These are phyloP conservation scores for Scopus umbretta DNA, from an alignment of 2,113 vertebrate genomes.

Conservation along the genomic window DNA sequence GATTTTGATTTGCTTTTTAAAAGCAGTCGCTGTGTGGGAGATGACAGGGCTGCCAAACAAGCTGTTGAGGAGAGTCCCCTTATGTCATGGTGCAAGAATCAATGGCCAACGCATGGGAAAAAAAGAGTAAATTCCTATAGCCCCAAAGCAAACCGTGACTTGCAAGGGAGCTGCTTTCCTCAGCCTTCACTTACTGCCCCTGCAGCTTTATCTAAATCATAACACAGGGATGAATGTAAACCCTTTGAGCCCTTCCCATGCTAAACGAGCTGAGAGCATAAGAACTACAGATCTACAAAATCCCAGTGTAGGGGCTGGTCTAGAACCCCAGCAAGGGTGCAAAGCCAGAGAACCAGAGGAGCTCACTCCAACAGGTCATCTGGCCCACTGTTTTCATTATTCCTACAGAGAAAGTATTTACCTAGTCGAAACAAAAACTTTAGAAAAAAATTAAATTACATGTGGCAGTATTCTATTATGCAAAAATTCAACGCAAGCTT, in stretches of 20 bases:
- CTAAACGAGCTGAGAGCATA: accelerated
- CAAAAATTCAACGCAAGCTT: neutral
- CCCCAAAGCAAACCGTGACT: neutral
- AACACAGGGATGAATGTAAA: neutral
- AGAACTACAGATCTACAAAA: neutral
- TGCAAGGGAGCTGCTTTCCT: neutral
- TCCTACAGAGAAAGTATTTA: neutral
- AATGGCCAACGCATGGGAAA: neutral
- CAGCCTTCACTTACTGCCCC: neutral
- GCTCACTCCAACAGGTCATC: neutral
- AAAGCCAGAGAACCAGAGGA: neutral
- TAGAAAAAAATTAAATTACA: neutral
- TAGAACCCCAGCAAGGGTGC: neutral
- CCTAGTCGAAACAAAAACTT: neutral
- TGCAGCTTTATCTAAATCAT: neutral
- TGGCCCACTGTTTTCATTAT: neutral
- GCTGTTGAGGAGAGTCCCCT: neutral
- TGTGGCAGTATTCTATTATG: accelerated
- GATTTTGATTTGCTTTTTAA: neutral
- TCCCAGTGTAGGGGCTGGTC: neutral
- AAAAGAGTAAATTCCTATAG: neutral
- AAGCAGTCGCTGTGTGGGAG: neutral
- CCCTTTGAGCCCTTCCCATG: neutral
- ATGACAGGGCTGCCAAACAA: neutral
- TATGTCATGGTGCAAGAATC: neutral